These are phyloP conservation scores for Pardalotus punctatus DNA, from an alignment of 2,113 vertebrate genomes.

Conservation along the genomic window DNA sequence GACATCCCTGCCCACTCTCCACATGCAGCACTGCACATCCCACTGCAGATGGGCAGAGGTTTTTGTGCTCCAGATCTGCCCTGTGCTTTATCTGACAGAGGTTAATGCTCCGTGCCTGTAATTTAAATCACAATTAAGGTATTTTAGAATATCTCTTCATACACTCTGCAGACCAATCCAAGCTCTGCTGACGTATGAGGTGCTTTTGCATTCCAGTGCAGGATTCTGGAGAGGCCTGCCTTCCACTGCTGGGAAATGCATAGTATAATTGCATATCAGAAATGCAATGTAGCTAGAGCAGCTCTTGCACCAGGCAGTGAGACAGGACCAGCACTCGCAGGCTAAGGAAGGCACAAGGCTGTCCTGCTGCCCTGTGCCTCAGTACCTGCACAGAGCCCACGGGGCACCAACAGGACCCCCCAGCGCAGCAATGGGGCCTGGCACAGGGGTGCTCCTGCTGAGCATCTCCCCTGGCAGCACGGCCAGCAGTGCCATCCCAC, in stretches of 20 bases:
- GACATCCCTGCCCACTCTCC: background rate
- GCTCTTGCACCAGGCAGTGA: background rate
- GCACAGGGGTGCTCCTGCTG: background rate
- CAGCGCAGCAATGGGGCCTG: background rate
- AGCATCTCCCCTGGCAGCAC: background rate
- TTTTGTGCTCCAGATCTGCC: background rate
- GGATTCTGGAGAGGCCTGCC: no score
- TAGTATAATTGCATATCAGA: background rate
- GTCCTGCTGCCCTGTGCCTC: background rate
- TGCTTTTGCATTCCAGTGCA: background rate
- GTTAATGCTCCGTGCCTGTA: background rate
- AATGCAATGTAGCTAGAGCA: background rate
- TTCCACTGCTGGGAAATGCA: background rate
- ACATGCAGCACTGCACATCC: fast-evolving
- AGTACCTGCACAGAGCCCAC: background rate
- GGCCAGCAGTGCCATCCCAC: background rate
- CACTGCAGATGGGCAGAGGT: background rate
- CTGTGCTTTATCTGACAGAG: background rate
- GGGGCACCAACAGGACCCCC: background rate
- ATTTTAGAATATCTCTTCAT: background rate
- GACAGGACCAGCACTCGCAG: fast-evolving
- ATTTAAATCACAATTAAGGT: background rate
- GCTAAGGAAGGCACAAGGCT: background rate
- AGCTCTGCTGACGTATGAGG: background rate
- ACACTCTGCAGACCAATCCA: background rate